phyloP scores from a whole-genome alignment of 2,888 invertebrate species.

The Germaria angustata region DNA sequence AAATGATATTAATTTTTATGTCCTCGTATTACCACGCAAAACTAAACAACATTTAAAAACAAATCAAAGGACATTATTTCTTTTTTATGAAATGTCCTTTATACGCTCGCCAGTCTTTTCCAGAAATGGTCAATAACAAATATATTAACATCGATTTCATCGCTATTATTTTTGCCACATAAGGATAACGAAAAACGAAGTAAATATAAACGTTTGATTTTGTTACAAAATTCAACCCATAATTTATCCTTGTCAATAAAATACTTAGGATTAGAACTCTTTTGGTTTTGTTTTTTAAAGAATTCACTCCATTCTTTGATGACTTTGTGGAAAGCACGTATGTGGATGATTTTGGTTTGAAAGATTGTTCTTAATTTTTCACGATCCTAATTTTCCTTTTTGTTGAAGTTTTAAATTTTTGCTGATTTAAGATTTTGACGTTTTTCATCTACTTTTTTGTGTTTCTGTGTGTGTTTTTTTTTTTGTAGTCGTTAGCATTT shows the following conservation, averaged over 20 bases:
- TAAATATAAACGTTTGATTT: neutral
- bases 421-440: slow-evolving; percentile 6
- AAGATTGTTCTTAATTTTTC: neutral
- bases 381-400: slow-evolving; percentile 1
- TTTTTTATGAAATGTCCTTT: neutral
- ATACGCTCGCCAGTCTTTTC: slow-evolving; percentile 8
- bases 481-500: neutral
- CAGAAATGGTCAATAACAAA: slow-evolving; percentile 25
- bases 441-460: neutral
- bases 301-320: slow-evolving; percentile 10
- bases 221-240: slow-evolving; percentile 15
- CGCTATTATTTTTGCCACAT: slow-evolving; percentile 1
- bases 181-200: neutral
- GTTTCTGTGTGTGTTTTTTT: neutral
- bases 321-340: slow-evolving; percentile 19
- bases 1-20: slow-evolving; percentile 36
- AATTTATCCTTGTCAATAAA: slow-evolving; percentile 58
- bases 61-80: slow-evolving; percentile 53
- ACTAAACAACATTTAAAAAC: slow-evolving; percentile 48
- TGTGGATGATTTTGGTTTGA: neutral
- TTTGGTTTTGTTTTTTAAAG: neutral
- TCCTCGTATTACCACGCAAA: too few relatives aligned
- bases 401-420: neutral
- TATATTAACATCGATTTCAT: slow-evolving; percentile 31
- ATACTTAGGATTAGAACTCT: neutral